These are phyloP conservation scores for Tachuris rubrigastra DNA, from an alignment of 2,113 vertebrate species.

Conservation along the genomic window DNA sequence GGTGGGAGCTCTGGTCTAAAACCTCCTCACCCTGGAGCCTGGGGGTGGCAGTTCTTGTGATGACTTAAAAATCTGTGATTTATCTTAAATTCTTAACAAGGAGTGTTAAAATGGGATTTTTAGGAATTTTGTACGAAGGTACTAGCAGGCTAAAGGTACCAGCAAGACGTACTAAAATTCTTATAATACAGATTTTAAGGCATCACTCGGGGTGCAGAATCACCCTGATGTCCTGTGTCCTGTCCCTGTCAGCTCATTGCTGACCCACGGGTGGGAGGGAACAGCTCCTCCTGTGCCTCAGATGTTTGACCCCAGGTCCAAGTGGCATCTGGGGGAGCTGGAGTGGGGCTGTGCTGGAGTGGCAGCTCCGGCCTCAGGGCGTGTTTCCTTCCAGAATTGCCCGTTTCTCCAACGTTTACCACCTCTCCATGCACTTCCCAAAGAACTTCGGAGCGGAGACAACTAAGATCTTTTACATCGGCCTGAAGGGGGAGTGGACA, in stretches of 20 bases:
- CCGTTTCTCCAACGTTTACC: slow-evolving; percentile 89
- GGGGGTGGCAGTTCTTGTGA: neutral
- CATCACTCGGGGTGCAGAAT: too few relatives aligned
- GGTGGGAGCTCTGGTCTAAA: neutral
- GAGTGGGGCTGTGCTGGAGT: rapidly evolving
- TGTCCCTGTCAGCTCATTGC: neutral
- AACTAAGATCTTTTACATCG: slow-evolving; percentile 92
- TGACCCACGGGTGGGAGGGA: rapidly evolving
- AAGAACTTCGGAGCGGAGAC: slow-evolving; percentile 92
- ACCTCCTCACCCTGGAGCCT: neutral
- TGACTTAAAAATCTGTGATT: too few relatives aligned
- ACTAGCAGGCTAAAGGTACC: too few relatives aligned
- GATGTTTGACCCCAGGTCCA: rapidly evolving
- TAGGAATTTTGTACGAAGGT: too few relatives aligned
- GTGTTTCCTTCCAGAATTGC: slow-evolving; percentile 80
- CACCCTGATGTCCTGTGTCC: too few relatives aligned
- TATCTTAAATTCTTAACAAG: too few relatives aligned
- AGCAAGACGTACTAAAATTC: too few relatives aligned
- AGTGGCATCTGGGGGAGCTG: rapidly evolving
- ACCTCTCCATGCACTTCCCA: slow-evolving; percentile 94
- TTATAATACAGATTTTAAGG: too few relatives aligned
- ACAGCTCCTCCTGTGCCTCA: neutral
- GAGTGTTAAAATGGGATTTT: too few relatives aligned
- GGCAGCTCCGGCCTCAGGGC: neutral
- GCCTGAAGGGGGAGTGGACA: slow-evolving; percentile 90